These are phyloP conservation scores for Ophion slaviceki DNA, from an alignment of 2,888 invertebrate species.

Conservation along the genomic window DNA sequence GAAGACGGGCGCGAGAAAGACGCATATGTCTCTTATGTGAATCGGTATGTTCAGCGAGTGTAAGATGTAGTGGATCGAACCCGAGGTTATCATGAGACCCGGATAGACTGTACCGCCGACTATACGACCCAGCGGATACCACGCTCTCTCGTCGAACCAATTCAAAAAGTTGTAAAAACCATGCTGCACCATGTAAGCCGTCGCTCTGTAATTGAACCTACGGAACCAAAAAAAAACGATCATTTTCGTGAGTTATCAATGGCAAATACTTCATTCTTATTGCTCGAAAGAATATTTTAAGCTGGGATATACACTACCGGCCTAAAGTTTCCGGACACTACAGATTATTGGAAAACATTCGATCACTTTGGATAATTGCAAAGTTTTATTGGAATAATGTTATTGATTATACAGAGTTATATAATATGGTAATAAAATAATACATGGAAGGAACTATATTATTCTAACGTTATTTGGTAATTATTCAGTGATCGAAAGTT, in stretches of 20 bases:
- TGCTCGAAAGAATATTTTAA: too few relatives aligned
- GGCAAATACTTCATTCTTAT: too few relatives aligned
- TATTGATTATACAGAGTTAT: too few relatives aligned
- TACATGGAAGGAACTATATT: too few relatives aligned
- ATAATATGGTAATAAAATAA: too few relatives aligned
- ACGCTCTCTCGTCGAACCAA: conserved; percentile 99
- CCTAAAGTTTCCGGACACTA: too few relatives aligned
- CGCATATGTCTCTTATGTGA: conserved; percentile 99
- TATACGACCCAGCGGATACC: conserved; percentile 99
- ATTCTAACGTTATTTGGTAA: too few relatives aligned
- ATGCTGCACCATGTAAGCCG: conserved; percentile 99
- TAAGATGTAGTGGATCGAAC: conserved; percentile 96
- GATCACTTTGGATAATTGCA: too few relatives aligned
- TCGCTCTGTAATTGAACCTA: conserved; percentile 99
- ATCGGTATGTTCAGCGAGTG: conserved; percentile 97
- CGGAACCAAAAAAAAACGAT: background rate
- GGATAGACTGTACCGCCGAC: conserved; percentile 99
- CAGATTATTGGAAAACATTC: too few relatives aligned
- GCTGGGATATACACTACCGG: too few relatives aligned
- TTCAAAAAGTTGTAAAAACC: conserved; percentile 99
- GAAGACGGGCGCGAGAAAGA: conserved; percentile 98
- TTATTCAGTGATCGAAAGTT: too few relatives aligned
- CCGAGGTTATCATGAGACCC: conserved; percentile 99
- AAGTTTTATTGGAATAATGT: too few relatives aligned
- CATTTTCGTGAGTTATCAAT: conserved; percentile 10